A percentile compares a stretch with the other conserved stretches of the same genome.
These are phyloP conservation scores for Onychostruthus taczanowskii DNA, from an alignment of 2,113 vertebrate genomes.

Conservation along the genomic window DNA sequence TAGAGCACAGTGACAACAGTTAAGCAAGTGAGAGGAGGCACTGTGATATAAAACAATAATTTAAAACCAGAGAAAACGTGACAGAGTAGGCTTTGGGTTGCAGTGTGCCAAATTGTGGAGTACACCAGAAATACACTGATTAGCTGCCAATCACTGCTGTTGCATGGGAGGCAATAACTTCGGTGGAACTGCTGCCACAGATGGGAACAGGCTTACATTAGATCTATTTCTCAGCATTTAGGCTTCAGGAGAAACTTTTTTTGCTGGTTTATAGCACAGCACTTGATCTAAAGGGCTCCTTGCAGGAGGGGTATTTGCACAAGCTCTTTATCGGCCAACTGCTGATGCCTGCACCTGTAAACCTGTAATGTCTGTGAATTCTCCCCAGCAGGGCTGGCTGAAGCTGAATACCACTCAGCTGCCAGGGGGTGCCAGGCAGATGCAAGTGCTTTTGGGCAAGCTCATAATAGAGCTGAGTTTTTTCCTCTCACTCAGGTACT, in stretches of 20 bases:
- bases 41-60: neutral
- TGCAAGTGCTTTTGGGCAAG: neutral
- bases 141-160: neutral
- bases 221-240: neutral
- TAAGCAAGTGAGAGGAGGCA: neutral
- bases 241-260: neutral
- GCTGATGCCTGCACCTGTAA: neutral
- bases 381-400: neutral
- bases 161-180: neutral
- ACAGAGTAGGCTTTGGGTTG: neutral
- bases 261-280: fast-evolving
- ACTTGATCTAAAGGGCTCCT: neutral
- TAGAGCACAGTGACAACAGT: neutral
- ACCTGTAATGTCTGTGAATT: neutral
- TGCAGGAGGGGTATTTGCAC: neutral
- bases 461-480: neutral
- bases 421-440: neutral
- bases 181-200: neutral
- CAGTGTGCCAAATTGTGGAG: neutral
- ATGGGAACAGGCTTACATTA: fast-evolving
- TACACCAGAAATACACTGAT: neutral
- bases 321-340: neutral
- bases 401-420: neutral
- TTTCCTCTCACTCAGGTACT: neutral
- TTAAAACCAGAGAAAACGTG: neutral